Evolutionary conservation across 2,888 invertebrate genomes (phyloP).

Genomic region (Euzophera pinguis): DNA sequence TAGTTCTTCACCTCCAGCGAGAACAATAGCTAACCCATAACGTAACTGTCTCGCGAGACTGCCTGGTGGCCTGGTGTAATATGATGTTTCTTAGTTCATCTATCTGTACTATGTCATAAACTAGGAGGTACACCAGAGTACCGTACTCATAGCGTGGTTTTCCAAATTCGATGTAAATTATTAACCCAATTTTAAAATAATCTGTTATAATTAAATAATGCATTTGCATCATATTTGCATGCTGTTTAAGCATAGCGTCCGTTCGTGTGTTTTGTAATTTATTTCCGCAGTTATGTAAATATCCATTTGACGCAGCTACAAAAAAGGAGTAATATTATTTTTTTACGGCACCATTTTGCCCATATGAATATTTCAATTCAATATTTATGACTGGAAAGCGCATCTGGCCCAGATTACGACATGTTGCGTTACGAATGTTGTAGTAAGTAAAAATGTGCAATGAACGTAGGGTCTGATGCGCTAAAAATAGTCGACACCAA

Average conservation of each 20-base stretch:
- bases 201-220: background rate
- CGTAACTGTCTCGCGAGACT: too few species aligned
- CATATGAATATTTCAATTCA: background rate
- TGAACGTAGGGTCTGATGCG: slow-evolving; percentile 10
- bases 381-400: slow-evolving; percentile 19
- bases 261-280: slow-evolving; percentile 16
- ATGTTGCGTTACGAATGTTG: slow-evolving; percentile 34
- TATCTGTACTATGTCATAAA: too few species aligned
- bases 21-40: too few species aligned
- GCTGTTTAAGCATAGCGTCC: background rate
- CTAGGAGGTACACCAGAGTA: too few species aligned
- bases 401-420: slow-evolving; percentile 47
- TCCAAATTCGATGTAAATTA: background rate
- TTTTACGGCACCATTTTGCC: background rate
- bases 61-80: too few species aligned
- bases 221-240: background rate
- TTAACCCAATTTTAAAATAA: background rate
- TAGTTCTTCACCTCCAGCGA: too few species aligned
- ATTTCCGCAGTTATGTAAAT: slow-evolving; percentile 1
- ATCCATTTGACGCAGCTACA: background rate
- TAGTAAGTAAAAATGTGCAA: slow-evolving; percentile 15
- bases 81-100: too few species aligned
- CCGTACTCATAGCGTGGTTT: too few species aligned
- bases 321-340: background rate
- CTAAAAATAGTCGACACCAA: slow-evolving; percentile 28